These are phyloP conservation scores for Propsilocerus akamusi DNA, from an alignment of 1,140 invertebrate species.

Conservation along the genomic window DNA sequence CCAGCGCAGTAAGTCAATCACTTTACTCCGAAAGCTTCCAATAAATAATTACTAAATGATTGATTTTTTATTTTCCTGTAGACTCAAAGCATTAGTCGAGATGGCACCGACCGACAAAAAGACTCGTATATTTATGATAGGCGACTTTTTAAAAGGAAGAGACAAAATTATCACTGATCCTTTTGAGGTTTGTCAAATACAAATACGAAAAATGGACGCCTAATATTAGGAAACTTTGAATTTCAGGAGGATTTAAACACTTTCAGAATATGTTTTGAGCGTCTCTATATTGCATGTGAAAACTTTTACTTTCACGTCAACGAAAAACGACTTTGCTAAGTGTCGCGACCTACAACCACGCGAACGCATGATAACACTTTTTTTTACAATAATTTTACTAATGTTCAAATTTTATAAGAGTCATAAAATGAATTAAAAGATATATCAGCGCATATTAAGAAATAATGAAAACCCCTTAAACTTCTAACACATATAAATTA, in stretches of 20 bases:
- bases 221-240: no score
- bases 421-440: no score
- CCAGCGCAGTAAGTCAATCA: neutral
- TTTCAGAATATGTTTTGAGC: neutral
- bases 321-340: constrained; percentile 6
- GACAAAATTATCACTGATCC: neutral
- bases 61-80: neutral
- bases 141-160: neutral
- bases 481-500: no score
- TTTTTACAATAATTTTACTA: no score
- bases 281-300: neutral
- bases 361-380: no score
- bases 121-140: neutral
- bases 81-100: neutral
- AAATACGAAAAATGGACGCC: no score
- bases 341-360: no score
- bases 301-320: neutral
- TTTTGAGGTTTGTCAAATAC: neutral
- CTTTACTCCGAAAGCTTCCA: neutral
- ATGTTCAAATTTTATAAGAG: no score
- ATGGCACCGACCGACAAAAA: neutral
- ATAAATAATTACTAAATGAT: neutral
- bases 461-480: no score
- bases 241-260: neutral
- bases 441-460: no score